Evolutionary conservation across 2,888 invertebrate genomes (phyloP), one percentile per base, ranked within the genome.

Genomic region (Zonitis immaculata): DNA sequence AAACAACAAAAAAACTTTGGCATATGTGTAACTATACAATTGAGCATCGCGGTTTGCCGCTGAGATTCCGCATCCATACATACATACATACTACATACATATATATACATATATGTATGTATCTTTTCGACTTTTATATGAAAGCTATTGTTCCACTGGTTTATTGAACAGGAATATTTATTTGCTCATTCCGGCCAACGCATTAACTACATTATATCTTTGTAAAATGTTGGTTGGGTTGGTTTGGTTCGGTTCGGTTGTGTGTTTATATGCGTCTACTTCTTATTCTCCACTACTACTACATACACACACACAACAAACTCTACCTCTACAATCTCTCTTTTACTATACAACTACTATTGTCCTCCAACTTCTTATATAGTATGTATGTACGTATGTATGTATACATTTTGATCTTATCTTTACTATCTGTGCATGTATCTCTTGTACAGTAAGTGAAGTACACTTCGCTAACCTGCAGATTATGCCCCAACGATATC

Each of bases 181-280:
- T 68, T 65, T 54, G 61, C 65, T 65, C 62, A 65, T 66, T 66
- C 61, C 60, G 60, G 59, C 63, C 66, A 62, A 64, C 64, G 66
- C 62, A 61, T 66, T 64, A 62, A 58, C 59, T 57, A 53, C 58
- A 59, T 61, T 60, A 62, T 62, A 57, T 57, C 35, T 52, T 28
- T 53, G 50, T 51, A 47, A 54, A 47, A 22, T 22, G 3, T 49
- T 49, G n/a, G n/a, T n/a, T n/a, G n/a, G n/a, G n/a, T n/a, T n/a
- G n/a, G n/a, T n/a, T n/a, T n/a, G n/a, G n/a, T n/a, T n/a, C n/a
- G n/a, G n/a, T n/a, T n/a, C n/a, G n/a, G n/a, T n/a, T n/a, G n/a
- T n/a, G n/a, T n/a, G n/a, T n/a, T n/a, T n/a, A n/a, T n/a, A n/a
- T n/a, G n/a, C n/a, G n/a, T n/a, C n/a, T n/a, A n/a, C n/a, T n/a